Conservation (phyloP, 2,113 vertebrate species). For the Edolisoma coerulescens region DNA sequence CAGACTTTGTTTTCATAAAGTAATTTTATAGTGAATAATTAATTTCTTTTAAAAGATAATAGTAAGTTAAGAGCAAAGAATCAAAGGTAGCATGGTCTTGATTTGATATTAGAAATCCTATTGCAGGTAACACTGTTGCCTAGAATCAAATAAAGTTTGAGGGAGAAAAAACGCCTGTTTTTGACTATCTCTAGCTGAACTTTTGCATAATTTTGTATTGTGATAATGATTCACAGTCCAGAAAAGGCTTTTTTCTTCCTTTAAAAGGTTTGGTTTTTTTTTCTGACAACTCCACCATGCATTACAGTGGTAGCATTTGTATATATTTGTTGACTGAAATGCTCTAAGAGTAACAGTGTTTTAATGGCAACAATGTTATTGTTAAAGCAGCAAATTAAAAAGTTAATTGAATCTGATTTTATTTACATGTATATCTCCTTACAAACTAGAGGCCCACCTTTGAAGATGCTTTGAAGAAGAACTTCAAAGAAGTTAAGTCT, state of each 20-base stretch:
- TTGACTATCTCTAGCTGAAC: not conserved
- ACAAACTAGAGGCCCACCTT: not conserved
- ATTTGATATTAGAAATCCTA: not conserved
- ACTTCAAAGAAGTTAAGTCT: slow-evolving; percentile 26
- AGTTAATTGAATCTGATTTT: slow-evolving; percentile 12
- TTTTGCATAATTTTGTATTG: not conserved
- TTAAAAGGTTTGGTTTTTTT: not conserved
- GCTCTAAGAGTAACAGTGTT: not conserved
- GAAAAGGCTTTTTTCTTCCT: not conserved
- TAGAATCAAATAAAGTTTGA: not conserved
- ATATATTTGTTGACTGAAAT: not conserved
- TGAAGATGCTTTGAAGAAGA: slow-evolving; percentile 52
- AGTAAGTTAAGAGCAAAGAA: not conserved
- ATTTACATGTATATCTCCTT: slow-evolving; percentile 27
- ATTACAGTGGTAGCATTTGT: not conserved
- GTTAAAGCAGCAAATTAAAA: slow-evolving; percentile 29
- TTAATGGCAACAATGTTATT: slow-evolving; percentile 13
- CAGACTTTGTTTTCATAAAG: not conserved
- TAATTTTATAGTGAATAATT: not conserved
- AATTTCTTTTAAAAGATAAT: not conserved
- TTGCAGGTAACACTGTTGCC: not conserved
- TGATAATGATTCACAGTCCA: not conserved
- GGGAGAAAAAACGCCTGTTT: not conserved
- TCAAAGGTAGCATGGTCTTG: not conserved
- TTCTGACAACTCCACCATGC: not conserved